Conservation (phyloP, 1,140 invertebrate genomes). For the Leucophenga varia region DNA sequence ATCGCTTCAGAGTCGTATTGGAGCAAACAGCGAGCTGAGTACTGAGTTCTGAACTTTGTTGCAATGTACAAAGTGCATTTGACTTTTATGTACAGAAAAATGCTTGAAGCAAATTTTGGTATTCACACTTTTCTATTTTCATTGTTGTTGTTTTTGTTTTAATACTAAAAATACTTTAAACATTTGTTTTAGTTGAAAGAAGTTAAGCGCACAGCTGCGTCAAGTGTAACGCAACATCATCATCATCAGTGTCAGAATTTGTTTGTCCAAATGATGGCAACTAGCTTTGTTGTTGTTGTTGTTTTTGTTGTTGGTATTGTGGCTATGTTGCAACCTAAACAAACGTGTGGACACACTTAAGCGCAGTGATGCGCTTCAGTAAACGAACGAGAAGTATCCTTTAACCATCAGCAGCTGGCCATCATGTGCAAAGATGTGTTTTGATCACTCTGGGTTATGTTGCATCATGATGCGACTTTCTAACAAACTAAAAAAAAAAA, state of each 20-base stretch:
- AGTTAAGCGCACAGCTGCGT: slow-evolving; percentile 24
- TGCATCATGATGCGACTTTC: no score
- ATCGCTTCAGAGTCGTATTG: no score
- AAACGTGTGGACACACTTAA: no score
- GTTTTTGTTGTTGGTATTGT: slow-evolving; percentile 48
- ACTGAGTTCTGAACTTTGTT: no score
- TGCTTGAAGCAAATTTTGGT: slow-evolving; percentile 23
- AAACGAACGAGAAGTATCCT: neutral
- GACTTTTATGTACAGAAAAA: slow-evolving; percentile 51
- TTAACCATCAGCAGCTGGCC: slow-evolving; percentile 19
- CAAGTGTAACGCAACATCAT: slow-evolving; percentile 36
- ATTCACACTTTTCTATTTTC: neutral
- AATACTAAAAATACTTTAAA: no score
- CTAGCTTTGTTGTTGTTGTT: no score
- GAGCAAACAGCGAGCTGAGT: no score
- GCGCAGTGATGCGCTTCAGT: no score
- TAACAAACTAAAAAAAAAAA: no score
- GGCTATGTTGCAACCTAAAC: slow-evolving; percentile 18
- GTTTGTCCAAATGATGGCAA: no score
- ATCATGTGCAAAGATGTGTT: slow-evolving; percentile 30
- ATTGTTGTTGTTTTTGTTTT: no score
- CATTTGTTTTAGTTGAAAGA: slow-evolving; percentile 34
- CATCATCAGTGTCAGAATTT: slow-evolving; percentile 50
- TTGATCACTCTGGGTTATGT: no score
- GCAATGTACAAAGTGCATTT: slow-evolving; percentile 42